Evolutionary conservation across 2,797 vertebrate genomes (phyloP), one percentile per base, ranked within the genome.

Genomic region (Melanogrammus aeglefinus): DNA sequence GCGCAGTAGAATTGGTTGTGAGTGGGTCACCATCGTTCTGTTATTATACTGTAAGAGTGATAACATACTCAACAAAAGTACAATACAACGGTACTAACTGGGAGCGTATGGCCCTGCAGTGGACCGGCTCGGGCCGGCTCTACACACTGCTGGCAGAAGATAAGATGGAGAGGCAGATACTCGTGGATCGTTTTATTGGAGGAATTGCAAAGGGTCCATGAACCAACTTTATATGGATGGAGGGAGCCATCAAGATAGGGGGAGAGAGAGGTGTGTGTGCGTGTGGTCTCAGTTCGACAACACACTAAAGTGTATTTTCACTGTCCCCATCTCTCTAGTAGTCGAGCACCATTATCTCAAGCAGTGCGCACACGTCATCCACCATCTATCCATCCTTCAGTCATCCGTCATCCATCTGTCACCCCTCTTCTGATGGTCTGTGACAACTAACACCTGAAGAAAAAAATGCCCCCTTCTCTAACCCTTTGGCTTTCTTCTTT

Each of bases 401-500:
- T 33, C 31, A 33, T 33, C 31, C 31, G 31, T 33, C 57, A n/a
- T 10, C 63, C 5, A 66, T 73, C 35, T 18, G 21, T 73, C 6
- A 39, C 24, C 14, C 41, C 18, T 57, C 47, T 18, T 57, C 29
- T 13, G 4, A 44, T 57, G 36, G 24, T 3, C 8, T 9, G n/a
- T 27, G n/a, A 27, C 27, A 24, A 1, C 6, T 69, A 9, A 69
- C 24, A 70, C n/a, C 63, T n/a, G 21, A 69, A n/a, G 21, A 69
- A 69, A 8, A n/a, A n/a, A 27, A 2, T 3, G n/a, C 63, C 21
- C 66, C 66, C 51, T 24, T 14, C 9, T 44, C 36, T 31, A 13
- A 24, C n/a, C 76, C 21, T 36, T 31, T 24, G 71, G 75, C 76
- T 38, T 21, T 44, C n/a, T 77, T 69, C 24, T 14, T 79, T 21